phyloP scores from a whole-genome alignment of 2,888 invertebrate genomes.

The Cabera pusaria region DNA sequence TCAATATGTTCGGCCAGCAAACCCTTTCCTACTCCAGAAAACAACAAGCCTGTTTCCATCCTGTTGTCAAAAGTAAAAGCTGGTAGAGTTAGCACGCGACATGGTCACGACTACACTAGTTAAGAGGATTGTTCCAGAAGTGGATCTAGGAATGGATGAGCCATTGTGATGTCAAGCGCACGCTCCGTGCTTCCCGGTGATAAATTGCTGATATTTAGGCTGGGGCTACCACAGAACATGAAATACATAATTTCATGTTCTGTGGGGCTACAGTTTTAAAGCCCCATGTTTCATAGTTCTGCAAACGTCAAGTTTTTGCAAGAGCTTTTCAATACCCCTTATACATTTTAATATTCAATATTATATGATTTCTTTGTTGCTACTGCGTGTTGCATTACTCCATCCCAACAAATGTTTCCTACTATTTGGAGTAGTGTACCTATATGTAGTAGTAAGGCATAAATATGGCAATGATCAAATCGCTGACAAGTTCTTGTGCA shows the following conservation, averaged over 20 bases:
- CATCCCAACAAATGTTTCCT: no score
- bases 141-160: slow-evolving; percentile 56
- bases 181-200: slow-evolving; percentile 44
- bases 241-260: no score
- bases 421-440: no score
- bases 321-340: no score
- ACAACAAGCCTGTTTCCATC: slow-evolving; percentile 3
- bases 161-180: slow-evolving; percentile 66
- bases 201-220: slow-evolving; percentile 46
- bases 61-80: slow-evolving; percentile 35
- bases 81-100: slow-evolving; percentile 43
- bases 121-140: slow-evolving; percentile 7
- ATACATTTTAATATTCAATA: no score
- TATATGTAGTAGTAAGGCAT: neutral
- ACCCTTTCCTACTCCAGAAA: slow-evolving; percentile 2
- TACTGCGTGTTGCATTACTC: no score
- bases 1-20: no score
- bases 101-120: slow-evolving; percentile 43
- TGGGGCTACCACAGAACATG: no score
- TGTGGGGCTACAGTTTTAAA: no score
- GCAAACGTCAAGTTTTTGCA: no score
- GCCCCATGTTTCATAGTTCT: no score
- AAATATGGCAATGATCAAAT: slow-evolving; percentile 2
- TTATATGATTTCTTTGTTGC: no score
- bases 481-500: slow-evolving; percentile 4